Percentiles rank a stretch among this genome's conserved stretches.
Evolutionary conservation across 2,888 invertebrate genomes (phyloP).

Genomic region (Ryuthela nishihirai): DNA sequence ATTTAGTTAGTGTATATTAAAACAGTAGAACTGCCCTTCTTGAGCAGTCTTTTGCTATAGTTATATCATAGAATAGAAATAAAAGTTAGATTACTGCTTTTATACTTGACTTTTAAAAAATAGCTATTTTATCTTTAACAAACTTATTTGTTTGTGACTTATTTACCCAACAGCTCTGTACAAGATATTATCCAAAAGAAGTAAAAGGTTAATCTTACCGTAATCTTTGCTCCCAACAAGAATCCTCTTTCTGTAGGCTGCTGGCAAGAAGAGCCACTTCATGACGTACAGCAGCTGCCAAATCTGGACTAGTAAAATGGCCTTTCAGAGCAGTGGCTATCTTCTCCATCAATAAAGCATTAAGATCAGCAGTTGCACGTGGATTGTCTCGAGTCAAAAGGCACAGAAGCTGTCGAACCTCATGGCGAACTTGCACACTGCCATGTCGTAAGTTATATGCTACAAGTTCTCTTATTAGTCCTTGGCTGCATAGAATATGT

Average conservation of each 20-base stretch:
- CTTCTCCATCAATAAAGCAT: conserved; percentile 72
- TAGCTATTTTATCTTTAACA: too few species aligned
- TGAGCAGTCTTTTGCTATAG: too few species aligned
- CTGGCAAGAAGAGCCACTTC: conserved; percentile 84
- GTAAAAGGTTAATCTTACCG: conserved; percentile 50
- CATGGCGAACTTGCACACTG: conserved; percentile 67
- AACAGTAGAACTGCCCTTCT: too few species aligned
- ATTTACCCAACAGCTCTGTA: too few species aligned
- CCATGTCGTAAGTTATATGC: conserved; percentile 75
- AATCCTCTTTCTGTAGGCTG: conserved; percentile 85
- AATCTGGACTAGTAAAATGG: conserved; percentile 60
- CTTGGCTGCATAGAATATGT: conserved; percentile 72
- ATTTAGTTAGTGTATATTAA: too few species aligned
- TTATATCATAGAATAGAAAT: too few species aligned
- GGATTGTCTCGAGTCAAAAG: conserved; percentile 82
- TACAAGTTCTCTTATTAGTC: conserved; percentile 81
- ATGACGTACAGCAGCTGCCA: conserved; percentile 75
- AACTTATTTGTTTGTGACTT: too few species aligned
- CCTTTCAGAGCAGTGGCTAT: conserved; percentile 60
- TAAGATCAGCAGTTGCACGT: conserved; percentile 75
- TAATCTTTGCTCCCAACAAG: conserved; percentile 91
- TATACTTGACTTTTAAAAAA: too few species aligned
- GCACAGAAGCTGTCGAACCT: conserved; percentile 82
- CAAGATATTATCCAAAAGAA: neutral
- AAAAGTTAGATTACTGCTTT: too few species aligned